Evolutionary conservation across 2,113 vertebrate species (phyloP).

Genomic region (Brachyhypopomus occidentalis): DNA sequence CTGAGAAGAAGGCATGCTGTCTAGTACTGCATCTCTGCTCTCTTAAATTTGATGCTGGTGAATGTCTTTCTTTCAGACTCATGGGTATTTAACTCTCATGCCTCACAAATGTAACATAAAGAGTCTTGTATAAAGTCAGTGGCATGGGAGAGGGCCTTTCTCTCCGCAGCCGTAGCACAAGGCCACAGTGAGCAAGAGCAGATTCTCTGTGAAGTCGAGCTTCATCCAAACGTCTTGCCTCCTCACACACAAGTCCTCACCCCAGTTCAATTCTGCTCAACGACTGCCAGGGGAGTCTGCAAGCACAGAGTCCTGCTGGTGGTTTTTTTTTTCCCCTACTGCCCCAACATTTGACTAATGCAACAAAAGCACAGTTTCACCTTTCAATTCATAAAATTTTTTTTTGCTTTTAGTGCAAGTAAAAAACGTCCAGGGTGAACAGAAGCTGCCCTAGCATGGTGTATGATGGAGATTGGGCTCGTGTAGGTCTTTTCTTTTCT

Average conservation of each 20-base stretch:
- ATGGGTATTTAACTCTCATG: constrained; percentile 16
- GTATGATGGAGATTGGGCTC: neutral
- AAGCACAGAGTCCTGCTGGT: neutral
- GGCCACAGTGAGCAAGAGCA: neutral
- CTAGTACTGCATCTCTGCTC: neutral
- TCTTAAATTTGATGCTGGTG: neutral
- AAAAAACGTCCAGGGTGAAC: neutral
- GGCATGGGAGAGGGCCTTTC: constrained; percentile 27
- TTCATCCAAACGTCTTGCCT: constrained; percentile 13
- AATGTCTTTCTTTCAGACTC: neutral
- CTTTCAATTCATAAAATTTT: constrained; percentile 39
- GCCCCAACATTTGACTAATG: constrained; percentile 26
- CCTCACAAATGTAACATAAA: constrained; percentile 35
- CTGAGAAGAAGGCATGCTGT: neutral
- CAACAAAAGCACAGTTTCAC: constrained; percentile 32
- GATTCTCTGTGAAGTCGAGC: constrained; percentile 2
- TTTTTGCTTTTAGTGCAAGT: neutral
- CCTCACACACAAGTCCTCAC: constrained; percentile 32
- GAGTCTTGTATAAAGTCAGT: constrained; percentile 36
- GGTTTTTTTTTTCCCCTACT: constrained; percentile 13
- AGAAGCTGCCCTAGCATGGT: neutral
- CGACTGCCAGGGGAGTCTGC: constrained; percentile 22
- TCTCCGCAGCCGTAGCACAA: constrained; percentile 14
- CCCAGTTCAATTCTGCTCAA: neutral
- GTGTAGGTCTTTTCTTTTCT: constrained; percentile 27